Conservation (phyloP, 2,888 invertebrate genomes). For the Rhaphigaster nebulosa region DNA sequence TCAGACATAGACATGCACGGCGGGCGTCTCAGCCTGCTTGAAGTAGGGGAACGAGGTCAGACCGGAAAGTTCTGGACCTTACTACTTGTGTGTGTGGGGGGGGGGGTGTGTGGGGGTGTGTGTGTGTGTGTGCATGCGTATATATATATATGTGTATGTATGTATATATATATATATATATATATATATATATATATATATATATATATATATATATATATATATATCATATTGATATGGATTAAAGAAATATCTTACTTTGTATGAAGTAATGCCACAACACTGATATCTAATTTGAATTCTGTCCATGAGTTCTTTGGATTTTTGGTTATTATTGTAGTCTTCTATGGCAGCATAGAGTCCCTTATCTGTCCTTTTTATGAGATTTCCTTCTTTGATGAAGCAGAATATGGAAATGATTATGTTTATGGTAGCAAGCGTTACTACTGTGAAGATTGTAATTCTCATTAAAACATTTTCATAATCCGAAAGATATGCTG, state of each 20-base stretch:
- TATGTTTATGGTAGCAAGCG: background rate
- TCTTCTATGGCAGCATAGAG: background rate
- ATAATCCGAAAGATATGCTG: background rate
- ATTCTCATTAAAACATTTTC: background rate
- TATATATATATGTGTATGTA: too few relatives aligned
- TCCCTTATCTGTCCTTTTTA: background rate
- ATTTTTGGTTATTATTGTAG: conserved; percentile 23
- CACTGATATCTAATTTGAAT: conserved; percentile 43
- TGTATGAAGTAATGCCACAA: conserved; percentile 43
- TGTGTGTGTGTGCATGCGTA: too few relatives aligned
- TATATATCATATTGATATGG: background rate
- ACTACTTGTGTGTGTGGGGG: too few relatives aligned
- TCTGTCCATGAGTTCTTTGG: conserved; percentile 35
- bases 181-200: too few relatives aligned
- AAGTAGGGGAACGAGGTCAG: too few relatives aligned
- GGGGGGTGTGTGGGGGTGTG: too few relatives aligned
- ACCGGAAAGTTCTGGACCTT: too few relatives aligned
- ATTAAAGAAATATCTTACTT: background rate
- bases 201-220: too few relatives aligned
- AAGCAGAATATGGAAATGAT: conserved; percentile 3
- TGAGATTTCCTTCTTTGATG: background rate
- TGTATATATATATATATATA: too few relatives aligned
- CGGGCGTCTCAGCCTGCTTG: too few relatives aligned
- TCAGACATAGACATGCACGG: too few relatives aligned
- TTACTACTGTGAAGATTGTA: background rate